A percentile compares a stretch with the other conserved stretches of the same genome.
These are phyloP conservation scores for Vicugna pacos DNA, from an alignment of 2,113 vertebrate genomes.

Conservation along the genomic window DNA sequence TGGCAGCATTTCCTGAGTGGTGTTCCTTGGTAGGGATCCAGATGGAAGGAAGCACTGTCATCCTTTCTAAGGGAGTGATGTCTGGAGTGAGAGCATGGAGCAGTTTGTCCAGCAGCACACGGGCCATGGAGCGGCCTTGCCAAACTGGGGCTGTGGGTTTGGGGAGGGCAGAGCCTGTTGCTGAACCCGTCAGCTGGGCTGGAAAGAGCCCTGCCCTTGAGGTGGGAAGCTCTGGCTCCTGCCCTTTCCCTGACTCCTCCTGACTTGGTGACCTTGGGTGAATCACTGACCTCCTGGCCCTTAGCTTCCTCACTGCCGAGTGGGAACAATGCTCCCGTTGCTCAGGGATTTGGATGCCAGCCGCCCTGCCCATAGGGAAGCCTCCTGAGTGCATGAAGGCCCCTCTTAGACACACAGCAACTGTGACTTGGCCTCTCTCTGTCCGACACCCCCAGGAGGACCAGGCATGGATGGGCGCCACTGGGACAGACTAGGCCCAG, in stretches of 20 bases:
- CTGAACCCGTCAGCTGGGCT: not conserved
- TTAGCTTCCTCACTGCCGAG: not conserved
- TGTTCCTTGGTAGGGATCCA: not conserved
- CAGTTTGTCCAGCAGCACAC: not conserved
- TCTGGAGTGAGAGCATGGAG: fast-evolving
- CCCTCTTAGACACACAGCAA: not conserved
- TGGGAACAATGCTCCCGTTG: too few relatives aligned
- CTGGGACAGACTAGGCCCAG: not conserved
- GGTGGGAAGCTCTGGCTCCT: not conserved
- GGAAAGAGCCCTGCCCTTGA: not conserved
- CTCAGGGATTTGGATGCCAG: not conserved
- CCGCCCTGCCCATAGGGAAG: fast-evolving
- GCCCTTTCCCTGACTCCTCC: not conserved
- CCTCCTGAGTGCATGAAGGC: not conserved
- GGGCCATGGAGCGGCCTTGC: not conserved
- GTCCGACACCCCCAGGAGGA: not conserved
- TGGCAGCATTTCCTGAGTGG: not conserved
- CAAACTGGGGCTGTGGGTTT: not conserved
- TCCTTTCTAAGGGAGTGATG: not conserved
- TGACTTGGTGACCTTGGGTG: not conserved
- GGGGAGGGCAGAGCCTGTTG: not conserved
- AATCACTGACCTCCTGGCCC: not conserved
- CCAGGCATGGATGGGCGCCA: fast-evolving
- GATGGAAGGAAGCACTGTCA: not conserved
- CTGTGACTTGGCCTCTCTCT: not conserved